Evolutionary conservation across 2,797 vertebrate species (phyloP).

Genomic region (Epinephelus malabaricus): DNA sequence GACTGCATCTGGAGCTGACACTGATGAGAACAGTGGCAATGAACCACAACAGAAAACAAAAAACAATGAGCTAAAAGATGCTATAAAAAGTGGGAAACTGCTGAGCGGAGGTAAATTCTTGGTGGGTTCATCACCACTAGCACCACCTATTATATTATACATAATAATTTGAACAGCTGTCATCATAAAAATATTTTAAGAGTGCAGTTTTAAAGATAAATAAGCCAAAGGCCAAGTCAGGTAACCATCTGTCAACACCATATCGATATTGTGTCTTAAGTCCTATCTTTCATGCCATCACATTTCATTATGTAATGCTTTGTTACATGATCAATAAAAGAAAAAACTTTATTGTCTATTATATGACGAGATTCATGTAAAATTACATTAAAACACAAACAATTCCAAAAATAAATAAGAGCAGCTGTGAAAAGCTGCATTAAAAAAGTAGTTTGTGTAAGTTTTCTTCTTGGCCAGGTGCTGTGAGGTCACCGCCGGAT

Average conservation of each 20-base stretch:
- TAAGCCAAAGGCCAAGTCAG: neutral
- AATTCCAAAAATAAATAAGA: neutral
- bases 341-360: no score
- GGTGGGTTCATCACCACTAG: neutral
- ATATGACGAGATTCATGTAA: neutral
- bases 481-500: no score
- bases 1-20: neutral
- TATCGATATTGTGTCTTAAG: neutral
- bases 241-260: neutral
- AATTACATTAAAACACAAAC: neutral
- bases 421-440: neutral
- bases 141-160: neutral
- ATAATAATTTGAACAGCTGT: neutral
- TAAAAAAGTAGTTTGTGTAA: neutral
- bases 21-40: neutral
- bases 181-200: neutral
- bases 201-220: neutral
- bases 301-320: neutral
- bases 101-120: neutral
- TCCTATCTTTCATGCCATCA: neutral
- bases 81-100: neutral
- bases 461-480: no score
- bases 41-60: neutral
- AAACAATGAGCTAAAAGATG: neutral
- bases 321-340: neutral